Evolutionary conservation across 2,888 invertebrate genomes (phyloP), one percentile per base, ranked within the genome.

Genomic region (Chalcis sispes): DNA sequence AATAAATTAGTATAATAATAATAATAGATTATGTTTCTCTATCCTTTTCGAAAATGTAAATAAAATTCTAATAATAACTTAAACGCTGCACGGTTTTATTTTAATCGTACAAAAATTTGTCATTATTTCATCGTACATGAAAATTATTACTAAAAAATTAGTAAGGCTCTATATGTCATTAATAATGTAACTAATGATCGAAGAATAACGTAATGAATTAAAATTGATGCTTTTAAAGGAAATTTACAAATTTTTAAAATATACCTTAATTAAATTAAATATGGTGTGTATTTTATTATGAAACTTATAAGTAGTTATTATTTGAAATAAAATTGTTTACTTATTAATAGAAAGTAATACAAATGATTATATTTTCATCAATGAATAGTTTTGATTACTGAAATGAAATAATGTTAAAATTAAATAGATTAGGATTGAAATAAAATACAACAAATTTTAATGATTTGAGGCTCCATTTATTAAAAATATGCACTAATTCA

Each of bases 401-500:
- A n/a, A n/a, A 48, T n/a, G n/a, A 18, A 7, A 23, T 40, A 15
- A 59, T 29, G 29, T n/a, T 27, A 18, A 32, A 13, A 54, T 18
- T 4, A 27, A 2, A 40, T 15, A 52, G 52, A 25, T 4, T 25
- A 50, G 52, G 54, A n/a, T 56, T 27, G n/a, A 50, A 72, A 72
- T 61, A 54, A 75, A 32, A 75, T 27, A 25, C 23, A 61, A 13
- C 20, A 32, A 29, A 25, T 27, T 56, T 65, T 61, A 70, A 69
- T 82, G 75, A 82, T 84, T 85, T 83, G 79, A 85, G 83, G 83
- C 83, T 87, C 87, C 86, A 87, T 88, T 87, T 88, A 88, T 88
- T 88, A 88, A 88, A 88, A 88, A 88, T 88, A 88, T 88, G 82
- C 86, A 85, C 83, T 87, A 86, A 84, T 87, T 86, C 85, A 87